Base-by-base conservation (phyloP, 2,888 invertebrate species). In the Harpagoxenus sublaevis region DNA sequence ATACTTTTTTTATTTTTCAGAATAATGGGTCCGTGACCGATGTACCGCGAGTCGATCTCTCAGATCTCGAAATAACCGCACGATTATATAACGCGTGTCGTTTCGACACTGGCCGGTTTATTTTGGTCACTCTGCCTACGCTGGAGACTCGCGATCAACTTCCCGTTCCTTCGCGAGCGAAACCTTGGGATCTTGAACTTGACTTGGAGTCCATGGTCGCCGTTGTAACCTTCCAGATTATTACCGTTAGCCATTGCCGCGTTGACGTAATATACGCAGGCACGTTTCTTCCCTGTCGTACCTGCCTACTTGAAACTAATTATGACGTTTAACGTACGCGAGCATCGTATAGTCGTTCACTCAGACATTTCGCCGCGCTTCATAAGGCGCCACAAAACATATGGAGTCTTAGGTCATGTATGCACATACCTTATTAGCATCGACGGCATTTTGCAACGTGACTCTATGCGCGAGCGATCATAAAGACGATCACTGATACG, bases 201-300 rank as follows among this genome's bases (percentile, higher is more conserved):
- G 87, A 87, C 85, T 79, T 28, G 83, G 63, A 65, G 81, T 35
- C 62, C 65, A 74, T 74, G 83, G 85, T 57, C 71, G 78, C 23
- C 63, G 65, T 51, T 48, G 71, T 78, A 88, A 83, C 88, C 85
- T 88, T 86, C 89, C 84, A 78, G 88, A 87, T 87, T 84, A 83
- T 87, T 88, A 91, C 91, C 91, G 91, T 91, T 91, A 91, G 62
- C 84, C 84, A 74, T 84, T 63, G 85, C 81, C 83, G 75, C 60
- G 55, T 74, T 86, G 88, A 83, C 87, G 84, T 85, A 87, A 85
- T 71, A 66, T 83, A 84, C 85, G 82, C 70, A 85, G 75, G 42
- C 84, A 79, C 73, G 57, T 85, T 77, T 83, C 84, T 62, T 85
- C 83, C 57, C 73, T 78, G 73, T 74, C 45, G 10, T 35, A 60